These are phyloP conservation scores for Paratilapia polleni DNA, from an alignment of 2,113 vertebrate genomes.

Conservation along the genomic window DNA sequence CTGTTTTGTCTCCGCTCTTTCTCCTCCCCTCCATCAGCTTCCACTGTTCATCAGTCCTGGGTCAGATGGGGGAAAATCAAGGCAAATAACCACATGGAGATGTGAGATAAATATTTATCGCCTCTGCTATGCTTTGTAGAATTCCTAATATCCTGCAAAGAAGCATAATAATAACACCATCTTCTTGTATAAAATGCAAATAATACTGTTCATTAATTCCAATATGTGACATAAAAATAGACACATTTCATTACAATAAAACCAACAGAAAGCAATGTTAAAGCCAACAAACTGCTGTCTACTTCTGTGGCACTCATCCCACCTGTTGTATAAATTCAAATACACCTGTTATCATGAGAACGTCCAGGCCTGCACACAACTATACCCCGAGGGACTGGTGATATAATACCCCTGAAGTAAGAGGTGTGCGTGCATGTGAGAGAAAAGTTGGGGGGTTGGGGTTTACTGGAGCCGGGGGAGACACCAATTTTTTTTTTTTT, in stretches of 20 bases:
- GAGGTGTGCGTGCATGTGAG: constrained; percentile 46
- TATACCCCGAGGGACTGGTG: constrained; percentile 55
- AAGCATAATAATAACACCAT: background rate
- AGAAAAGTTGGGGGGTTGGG: constrained; percentile 40
- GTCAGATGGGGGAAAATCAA: constrained; percentile 30
- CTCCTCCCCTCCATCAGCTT: constrained; percentile 25
- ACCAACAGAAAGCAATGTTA: background rate
- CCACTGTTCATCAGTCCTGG: constrained; percentile 35
- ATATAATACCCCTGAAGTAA: constrained; percentile 73
- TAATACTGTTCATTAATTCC: background rate
- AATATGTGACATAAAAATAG: background rate
- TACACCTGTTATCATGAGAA: constrained; percentile 69
- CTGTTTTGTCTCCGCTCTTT: constrained; percentile 45
- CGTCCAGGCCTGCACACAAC: constrained; percentile 24
- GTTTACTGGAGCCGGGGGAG: constrained; percentile 28
- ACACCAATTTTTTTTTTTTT: constrained; percentile 47
- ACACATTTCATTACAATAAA: background rate
- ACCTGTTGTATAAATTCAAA: constrained; percentile 70
- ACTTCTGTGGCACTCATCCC: constrained; percentile 12
- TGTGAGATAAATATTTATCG: constrained; percentile 59
- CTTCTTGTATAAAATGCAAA: background rate
- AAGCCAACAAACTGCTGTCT: background rate
- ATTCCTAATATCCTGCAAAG: constrained; percentile 13
- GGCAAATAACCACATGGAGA: constrained; percentile 48
- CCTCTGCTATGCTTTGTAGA: constrained; percentile 23